A percentile compares a stretch with the other conserved stretches of the same genome.
Conservation (phyloP, 2,888 invertebrate species). For the Sympetrum striolatum region DNA sequence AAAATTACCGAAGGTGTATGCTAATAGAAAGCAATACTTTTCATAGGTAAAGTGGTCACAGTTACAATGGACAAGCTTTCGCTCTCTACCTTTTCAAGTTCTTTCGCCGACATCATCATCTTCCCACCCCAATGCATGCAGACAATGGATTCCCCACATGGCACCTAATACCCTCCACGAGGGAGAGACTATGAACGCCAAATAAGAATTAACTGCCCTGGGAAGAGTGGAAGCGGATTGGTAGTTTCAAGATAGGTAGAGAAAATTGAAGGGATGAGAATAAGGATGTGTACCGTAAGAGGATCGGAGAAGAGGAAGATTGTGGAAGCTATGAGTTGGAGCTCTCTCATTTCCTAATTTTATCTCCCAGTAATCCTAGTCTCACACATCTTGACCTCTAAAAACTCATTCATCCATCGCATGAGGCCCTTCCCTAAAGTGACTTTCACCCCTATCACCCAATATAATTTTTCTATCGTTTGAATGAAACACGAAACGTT, state of each 20-base stretch:
- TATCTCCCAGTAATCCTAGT: not conserved
- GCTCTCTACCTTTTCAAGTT: not conserved
- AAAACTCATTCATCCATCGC: not conserved
- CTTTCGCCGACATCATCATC: not conserved
- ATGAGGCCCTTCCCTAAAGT: not conserved
- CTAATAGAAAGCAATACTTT: not conserved
- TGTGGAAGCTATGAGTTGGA: not conserved
- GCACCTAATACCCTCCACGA: not conserved
- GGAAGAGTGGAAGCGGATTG: not conserved
- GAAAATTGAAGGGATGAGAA: not conserved
- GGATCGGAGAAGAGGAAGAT: not conserved
- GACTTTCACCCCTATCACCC: not conserved
- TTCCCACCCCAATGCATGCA: not conserved
- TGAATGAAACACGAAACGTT: not conserved
- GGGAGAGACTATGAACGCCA: not conserved
- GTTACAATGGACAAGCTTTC: not conserved
- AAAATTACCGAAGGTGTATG: not conserved
- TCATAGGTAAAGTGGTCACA: no score
- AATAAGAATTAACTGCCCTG: not conserved
- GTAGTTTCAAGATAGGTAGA: not conserved
- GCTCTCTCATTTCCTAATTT: not conserved
- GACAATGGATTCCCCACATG: slow-evolving; percentile 25
- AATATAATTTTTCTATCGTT: not conserved
- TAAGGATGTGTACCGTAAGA: no score
- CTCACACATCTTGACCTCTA: not conserved